Evolutionary conservation across 2,113 vertebrate genomes (phyloP).

Genomic region (Myotis davidii): DNA sequence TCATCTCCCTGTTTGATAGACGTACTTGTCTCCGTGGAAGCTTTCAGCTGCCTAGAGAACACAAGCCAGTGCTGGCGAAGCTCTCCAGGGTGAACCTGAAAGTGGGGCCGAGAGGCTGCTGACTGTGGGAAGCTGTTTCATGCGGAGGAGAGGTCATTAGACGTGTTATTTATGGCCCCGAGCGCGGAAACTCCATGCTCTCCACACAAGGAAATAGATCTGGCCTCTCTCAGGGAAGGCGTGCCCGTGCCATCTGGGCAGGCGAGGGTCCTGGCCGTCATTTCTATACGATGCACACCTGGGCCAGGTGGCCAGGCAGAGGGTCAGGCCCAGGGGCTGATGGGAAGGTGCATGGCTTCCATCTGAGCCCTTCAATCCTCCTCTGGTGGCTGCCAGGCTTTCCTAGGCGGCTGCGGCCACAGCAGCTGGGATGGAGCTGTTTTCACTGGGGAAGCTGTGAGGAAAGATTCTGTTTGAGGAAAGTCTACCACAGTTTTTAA

Average conservation of each 20-base stretch:
- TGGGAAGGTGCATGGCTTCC: background rate
- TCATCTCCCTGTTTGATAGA: background rate
- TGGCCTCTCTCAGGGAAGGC: background rate
- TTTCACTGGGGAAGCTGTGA: background rate
- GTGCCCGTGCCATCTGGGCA: background rate
- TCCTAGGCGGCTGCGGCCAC: background rate
- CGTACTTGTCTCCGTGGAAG: too few relatives aligned
- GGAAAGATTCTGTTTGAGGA: slow-evolving; percentile 25
- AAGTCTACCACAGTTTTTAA: background rate
- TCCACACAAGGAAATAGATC: background rate
- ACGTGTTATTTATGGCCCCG: background rate
- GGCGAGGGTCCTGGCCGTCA: background rate
- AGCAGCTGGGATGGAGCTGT: background rate
- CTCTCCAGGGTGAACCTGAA: background rate
- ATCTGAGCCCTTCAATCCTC: background rate
- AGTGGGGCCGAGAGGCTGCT: background rate
- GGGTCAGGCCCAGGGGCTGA: too few relatives aligned
- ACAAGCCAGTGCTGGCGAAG: background rate
- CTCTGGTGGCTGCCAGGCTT: background rate
- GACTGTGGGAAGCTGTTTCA: background rate
- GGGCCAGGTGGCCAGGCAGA: too few relatives aligned
- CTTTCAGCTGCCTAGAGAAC: background rate
- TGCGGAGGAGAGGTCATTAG: background rate
- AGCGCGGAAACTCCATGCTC: background rate
- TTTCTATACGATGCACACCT: background rate